Evolutionary conservation across 2,888 invertebrate species (phyloP).

Genomic region (Oscheius sp.): DNA sequence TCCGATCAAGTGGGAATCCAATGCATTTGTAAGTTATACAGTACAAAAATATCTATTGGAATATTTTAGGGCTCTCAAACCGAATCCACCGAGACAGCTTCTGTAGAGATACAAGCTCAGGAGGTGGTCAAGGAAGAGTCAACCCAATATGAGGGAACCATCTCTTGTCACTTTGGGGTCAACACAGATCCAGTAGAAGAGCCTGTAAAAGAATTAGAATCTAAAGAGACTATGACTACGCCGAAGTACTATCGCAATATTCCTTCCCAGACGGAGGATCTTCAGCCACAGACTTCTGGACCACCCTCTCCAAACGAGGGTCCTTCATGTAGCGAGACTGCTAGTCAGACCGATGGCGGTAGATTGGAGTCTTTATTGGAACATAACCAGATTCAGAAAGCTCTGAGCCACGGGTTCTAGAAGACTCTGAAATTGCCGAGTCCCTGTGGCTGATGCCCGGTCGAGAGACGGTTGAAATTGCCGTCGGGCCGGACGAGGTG

Average conservation of each 20-base stretch:
- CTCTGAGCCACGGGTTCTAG: slow-evolving; percentile 40
- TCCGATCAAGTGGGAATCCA: slow-evolving; percentile 41
- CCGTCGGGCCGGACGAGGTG: slow-evolving; percentile 40
- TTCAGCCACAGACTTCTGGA: slow-evolving; percentile 3
- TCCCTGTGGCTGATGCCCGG: slow-evolving; percentile 42
- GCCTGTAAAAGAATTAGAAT: neutral
- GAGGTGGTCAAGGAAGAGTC: slow-evolving; percentile 6
- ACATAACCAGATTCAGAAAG: slow-evolving; percentile 12
- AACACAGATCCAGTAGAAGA: slow-evolving; percentile 24
- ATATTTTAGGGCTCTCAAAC: slow-evolving; percentile 22
- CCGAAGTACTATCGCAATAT: slow-evolving; percentile 32
- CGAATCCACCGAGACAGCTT: neutral
- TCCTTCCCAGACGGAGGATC: slow-evolving; percentile 33
- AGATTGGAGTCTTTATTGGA: neutral
- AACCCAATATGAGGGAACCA: slow-evolving; percentile 1
- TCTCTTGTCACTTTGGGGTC: slow-evolving; percentile 25
- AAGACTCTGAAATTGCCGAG: slow-evolving; percentile 43
- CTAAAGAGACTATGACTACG: slow-evolving; percentile 36
- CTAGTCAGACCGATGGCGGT: slow-evolving; percentile 41
- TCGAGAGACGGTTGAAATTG: slow-evolving; percentile 36
- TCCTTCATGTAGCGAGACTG: slow-evolving; percentile 36
- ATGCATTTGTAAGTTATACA: slow-evolving; percentile 6
- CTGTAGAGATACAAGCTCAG: slow-evolving; percentile 10
- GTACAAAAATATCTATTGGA: neutral
- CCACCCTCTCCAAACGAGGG: slow-evolving; percentile 22